Evolutionary conservation across 2,797 vertebrate genomes (phyloP).

Genomic region (Dendrocincla tyrannina): DNA sequence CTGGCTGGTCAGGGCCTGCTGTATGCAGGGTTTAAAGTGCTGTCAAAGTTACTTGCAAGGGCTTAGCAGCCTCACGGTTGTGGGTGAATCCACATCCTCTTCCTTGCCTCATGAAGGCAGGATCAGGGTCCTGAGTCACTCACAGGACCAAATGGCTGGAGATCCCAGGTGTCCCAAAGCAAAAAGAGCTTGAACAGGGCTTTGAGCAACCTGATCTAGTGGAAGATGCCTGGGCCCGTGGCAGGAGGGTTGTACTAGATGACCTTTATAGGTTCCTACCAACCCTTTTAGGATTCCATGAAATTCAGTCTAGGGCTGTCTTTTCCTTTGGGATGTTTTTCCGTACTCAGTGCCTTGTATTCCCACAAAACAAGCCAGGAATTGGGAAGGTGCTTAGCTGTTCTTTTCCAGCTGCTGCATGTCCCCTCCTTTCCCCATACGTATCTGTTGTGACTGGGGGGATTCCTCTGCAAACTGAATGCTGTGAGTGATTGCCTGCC

Average conservation of each 20-base stretch:
- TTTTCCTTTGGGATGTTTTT: not conserved
- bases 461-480: not conserved
- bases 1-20: not conserved
- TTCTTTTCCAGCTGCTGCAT: not conserved
- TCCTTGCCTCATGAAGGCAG: not conserved
- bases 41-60: not conserved
- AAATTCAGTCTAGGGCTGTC: not conserved
- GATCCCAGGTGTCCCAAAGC: not conserved
- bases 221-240: not conserved
- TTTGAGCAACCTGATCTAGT: not conserved
- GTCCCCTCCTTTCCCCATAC: accelerated
- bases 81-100: not conserved
- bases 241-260: not conserved
- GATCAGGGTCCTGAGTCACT: not conserved
- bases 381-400: not conserved
- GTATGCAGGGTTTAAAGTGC: not conserved
- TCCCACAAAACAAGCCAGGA: not conserved
- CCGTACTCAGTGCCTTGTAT: accelerated
- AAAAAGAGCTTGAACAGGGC: not conserved
- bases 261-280: not conserved
- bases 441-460: not conserved
- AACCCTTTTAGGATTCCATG: not conserved
- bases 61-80: accelerated
- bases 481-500: not conserved
- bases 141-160: not conserved